Percentiles rank a stretch among this genome's conserved stretches.
Conservation (phyloP, 2,797 vertebrate genomes). For the Micrastur ruficollis region DNA sequence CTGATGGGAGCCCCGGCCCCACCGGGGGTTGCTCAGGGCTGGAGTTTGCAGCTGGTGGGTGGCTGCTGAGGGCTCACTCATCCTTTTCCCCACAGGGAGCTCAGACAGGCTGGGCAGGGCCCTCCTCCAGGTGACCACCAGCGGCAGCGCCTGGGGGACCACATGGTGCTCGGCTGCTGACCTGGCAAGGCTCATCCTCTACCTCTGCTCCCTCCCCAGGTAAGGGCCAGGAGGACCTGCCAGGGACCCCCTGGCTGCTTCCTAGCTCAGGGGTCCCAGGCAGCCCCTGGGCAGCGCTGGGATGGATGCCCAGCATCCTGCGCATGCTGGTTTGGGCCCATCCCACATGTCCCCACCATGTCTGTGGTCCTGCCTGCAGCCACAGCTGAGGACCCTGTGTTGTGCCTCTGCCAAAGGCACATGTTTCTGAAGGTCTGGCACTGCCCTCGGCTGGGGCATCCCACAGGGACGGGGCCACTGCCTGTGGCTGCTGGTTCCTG, state of each 20-base stretch:
- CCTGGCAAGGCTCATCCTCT: conserved; percentile 82
- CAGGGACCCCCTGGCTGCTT: not conserved
- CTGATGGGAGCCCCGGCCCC: accelerated
- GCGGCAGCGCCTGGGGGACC: conserved; percentile 76
- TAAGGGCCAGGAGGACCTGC: conserved; percentile 54
- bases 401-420: not conserved
- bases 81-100: conserved; percentile 75
- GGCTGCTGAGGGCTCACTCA: not conserved
- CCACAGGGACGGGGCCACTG: accelerated
- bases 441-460: not conserved
- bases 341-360: not conserved
- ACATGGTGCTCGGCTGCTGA: conserved; percentile 73
- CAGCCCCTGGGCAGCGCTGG: not conserved
- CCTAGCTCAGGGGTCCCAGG: not conserved
- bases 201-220: conserved; percentile 86
- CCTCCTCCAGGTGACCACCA: conserved; percentile 84
- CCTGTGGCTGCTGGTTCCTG: not conserved
- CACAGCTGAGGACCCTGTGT: accelerated
- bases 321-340: not conserved
- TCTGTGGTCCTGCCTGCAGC: not conserved
- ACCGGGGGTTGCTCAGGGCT: not conserved
- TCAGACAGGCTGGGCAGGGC: conserved; percentile 83
- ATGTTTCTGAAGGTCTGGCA: accelerated
- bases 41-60: accelerated
- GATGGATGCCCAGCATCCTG: not conserved